phyloP scores from a whole-genome alignment of 2,797 vertebrate species.

The Pantherophis vulpinus region DNA sequence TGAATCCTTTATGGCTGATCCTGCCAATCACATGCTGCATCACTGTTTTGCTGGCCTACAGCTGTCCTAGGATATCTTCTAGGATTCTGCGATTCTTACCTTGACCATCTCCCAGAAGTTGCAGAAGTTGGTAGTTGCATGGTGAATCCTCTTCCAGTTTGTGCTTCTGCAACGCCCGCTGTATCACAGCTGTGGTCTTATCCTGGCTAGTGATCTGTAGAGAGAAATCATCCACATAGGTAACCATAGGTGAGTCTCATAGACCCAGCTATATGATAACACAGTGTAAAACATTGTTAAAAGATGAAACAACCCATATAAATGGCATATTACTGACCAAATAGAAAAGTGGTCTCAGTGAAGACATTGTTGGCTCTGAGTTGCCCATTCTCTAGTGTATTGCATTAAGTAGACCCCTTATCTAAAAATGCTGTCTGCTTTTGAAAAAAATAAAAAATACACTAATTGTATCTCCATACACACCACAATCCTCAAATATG shows the following conservation, averaged over 20 bases:
- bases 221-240: neutral
- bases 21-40: neutral
- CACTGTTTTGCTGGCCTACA: neutral
- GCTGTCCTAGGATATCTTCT: neutral
- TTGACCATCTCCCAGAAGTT: constrained; percentile 76
- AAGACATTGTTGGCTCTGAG: neutral
- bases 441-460: neutral
- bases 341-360: neutral
- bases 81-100: constrained; percentile 65
- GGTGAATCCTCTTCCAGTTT: constrained; percentile 70
- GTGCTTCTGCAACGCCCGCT: constrained; percentile 82
- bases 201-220: constrained; percentile 87
- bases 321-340: neutral
- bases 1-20: neutral
- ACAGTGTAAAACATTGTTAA: neutral
- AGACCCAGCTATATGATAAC: neutral
- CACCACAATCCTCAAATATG: neutral
- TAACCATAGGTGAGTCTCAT: neutral
- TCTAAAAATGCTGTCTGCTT: neutral
- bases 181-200: constrained; percentile 80
- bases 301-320: neutral
- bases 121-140: constrained; percentile 77
- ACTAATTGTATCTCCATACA: neutral
- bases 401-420: neutral
- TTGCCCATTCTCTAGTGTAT: neutral